Evolutionary conservation across 2,888 invertebrate genomes (phyloP).

Genomic region (Hirtodrosophila alboralis): DNA sequence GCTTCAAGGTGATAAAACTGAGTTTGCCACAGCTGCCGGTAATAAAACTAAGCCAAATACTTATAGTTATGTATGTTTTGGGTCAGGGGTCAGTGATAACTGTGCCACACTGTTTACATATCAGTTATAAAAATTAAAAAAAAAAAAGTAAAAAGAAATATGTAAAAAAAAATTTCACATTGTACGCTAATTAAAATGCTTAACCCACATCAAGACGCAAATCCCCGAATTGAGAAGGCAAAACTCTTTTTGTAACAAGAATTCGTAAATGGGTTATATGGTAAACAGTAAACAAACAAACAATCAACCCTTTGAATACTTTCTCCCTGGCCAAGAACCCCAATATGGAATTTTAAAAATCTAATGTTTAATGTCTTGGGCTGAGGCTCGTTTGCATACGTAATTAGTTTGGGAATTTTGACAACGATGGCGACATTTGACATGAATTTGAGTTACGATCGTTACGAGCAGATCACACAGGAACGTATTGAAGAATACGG

Average conservation of each 20-base stretch:
- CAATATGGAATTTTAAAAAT: constrained; percentile 11
- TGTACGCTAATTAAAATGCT: constrained; percentile 76
- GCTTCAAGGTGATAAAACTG: constrained; percentile 46
- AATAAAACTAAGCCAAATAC: constrained; percentile 38
- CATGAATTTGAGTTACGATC: constrained; percentile 75
- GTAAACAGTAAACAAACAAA: constrained; percentile 55
- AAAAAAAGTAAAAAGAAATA: constrained; percentile 6
- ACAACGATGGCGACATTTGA: constrained; percentile 77
- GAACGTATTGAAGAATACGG: constrained; percentile 11
- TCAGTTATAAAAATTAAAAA: constrained; percentile 7
- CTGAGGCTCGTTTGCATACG: constrained; percentile 71
- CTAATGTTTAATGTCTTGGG: constrained; percentile 23
- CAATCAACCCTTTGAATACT: constrained; percentile 46
- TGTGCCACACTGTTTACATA: constrained; percentile 4
- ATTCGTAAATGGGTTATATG: constrained; percentile 40
- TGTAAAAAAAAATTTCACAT: constrained; percentile 29
- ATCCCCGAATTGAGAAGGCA: constrained; percentile 41
- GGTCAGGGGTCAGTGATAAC: constrained; percentile 45
- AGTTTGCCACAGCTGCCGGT: constrained; percentile 38
- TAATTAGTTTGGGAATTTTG: constrained; percentile 74
- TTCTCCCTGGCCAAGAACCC: constrained; percentile 8
- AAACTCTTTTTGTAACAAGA: constrained; percentile 5
- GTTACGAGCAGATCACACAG: constrained; percentile 32
- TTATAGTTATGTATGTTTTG: constrained; percentile 17
- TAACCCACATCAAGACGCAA: constrained; percentile 73